phyloP scores from a whole-genome alignment of 2,888 invertebrate species.

The Volucella inanis region DNA sequence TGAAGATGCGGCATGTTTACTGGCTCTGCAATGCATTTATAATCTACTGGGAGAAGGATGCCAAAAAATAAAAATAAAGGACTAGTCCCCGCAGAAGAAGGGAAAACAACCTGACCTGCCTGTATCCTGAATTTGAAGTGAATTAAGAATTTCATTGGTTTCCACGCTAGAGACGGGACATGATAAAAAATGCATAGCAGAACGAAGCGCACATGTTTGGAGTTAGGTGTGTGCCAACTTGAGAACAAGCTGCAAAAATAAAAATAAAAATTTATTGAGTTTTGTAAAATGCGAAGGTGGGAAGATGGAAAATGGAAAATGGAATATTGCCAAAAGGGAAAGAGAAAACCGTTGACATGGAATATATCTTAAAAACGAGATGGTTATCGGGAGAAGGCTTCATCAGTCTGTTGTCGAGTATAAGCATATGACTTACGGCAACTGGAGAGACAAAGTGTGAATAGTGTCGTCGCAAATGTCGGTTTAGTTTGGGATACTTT shows the following conservation, averaged over 20 bases:
- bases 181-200: constrained; percentile 55
- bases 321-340: constrained; percentile 26
- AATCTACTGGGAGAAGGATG: constrained; percentile 39
- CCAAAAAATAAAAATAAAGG: constrained; percentile 2
- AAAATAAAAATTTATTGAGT: constrained; percentile 14
- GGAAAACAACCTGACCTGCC: constrained; percentile 22
- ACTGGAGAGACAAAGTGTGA: no score
- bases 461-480: no score
- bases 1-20: constrained; percentile 58
- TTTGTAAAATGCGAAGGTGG: constrained; percentile 14
- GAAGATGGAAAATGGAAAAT: constrained; percentile 7
- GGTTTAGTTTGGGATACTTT: no score
- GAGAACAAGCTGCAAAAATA: constrained; percentile 13
- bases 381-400: no score
- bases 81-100: neutral
- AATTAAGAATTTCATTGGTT: constrained; percentile 66
- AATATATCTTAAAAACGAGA: neutral
- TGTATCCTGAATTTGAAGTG: constrained; percentile 48
- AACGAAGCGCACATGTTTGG: constrained; percentile 2
- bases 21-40: constrained; percentile 58
- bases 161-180: constrained; percentile 48
- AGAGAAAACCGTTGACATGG: constrained; percentile 26
- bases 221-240: constrained; percentile 22
- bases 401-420: no score
- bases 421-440: no score